A percentile compares a stretch with the other conserved stretches of the same genome.
phyloP scores from a whole-genome alignment of 1,140 invertebrate species.

The Megalonaias nervosa region DNA sequence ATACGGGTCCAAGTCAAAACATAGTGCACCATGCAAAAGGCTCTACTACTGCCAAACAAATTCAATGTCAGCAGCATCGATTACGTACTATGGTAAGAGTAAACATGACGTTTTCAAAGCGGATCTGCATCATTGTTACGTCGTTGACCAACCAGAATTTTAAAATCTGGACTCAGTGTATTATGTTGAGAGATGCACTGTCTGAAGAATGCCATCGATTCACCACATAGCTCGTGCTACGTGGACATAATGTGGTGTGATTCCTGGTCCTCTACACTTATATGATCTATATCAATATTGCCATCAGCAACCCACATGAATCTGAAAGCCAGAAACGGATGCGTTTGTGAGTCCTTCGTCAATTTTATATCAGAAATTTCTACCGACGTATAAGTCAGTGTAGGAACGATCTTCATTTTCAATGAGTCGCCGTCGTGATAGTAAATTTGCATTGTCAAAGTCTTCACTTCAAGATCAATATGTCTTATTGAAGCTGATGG shows the following conservation, averaged over 20 bases:
- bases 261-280: conserved; percentile 39
- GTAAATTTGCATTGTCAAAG: conserved; percentile 2
- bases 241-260: conserved; percentile 21
- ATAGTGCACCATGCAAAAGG: too few relatives aligned
- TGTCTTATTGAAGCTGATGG: conserved; percentile 36
- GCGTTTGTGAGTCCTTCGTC: conserved; percentile 1
- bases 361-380: conserved; percentile 33
- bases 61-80: too few relatives aligned
- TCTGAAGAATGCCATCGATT: conserved; percentile 40
- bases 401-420: conserved; percentile 28
- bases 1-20: too few relatives aligned
- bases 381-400: conserved; percentile 22
- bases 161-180: conserved; percentile 25
- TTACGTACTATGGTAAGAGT: too few relatives aligned
- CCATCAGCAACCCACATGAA: conserved; percentile 50
- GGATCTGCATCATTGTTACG: too few relatives aligned
- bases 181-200: conserved; percentile 28
- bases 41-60: too few relatives aligned
- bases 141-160: conserved; percentile 1
- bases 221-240: conserved; percentile 37
- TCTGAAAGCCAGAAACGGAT: conserved; percentile 38
- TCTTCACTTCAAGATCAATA: conserved; percentile 34
- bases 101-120: too few relatives aligned
- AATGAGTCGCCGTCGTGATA: conserved; percentile 28
- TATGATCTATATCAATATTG: conserved; percentile 45